These are phyloP conservation scores for Tricholauxania praeusta DNA, from an alignment of 2,888 invertebrate species.

Conservation along the genomic window DNA sequence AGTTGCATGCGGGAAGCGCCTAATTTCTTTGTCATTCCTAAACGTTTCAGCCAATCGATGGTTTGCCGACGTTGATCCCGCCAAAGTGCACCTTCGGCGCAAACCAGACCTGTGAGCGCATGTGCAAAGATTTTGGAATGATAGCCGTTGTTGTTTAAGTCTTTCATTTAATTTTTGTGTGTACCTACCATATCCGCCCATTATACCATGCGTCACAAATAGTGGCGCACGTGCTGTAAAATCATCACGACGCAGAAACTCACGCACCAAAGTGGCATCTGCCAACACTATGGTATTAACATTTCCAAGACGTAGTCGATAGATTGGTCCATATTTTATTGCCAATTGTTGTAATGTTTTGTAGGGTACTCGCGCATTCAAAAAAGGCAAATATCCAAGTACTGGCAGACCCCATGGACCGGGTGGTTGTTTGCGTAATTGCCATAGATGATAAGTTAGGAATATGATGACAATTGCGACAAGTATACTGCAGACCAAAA, in stretches of 20 bases:
- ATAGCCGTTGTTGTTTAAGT: slow-evolving; percentile 49
- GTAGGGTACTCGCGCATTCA: slow-evolving; percentile 79
- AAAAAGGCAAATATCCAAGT: slow-evolving; percentile 82
- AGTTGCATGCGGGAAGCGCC: slow-evolving; percentile 73
- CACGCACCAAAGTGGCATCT: slow-evolving; percentile 79
- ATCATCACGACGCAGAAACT: slow-evolving; percentile 78
- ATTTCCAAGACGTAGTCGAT: slow-evolving; percentile 79
- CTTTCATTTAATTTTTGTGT: slow-evolving; percentile 41
- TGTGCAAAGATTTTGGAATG: slow-evolving; percentile 1
- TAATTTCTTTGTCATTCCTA: slow-evolving; percentile 77
- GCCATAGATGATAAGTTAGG: slow-evolving; percentile 6
- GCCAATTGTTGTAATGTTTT: slow-evolving; percentile 76
- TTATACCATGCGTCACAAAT: slow-evolving; percentile 86
- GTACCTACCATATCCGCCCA: slow-evolving; percentile 85
- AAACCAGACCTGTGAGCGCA: slow-evolving; percentile 77
- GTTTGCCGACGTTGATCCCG: slow-evolving; percentile 84
- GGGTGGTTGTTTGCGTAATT: slow-evolving; percentile 70
- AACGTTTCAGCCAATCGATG: slow-evolving; percentile 77
- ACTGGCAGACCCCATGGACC: slow-evolving; percentile 83
- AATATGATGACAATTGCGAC: slow-evolving; percentile 23
- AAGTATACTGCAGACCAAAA: slow-evolving; percentile 27
- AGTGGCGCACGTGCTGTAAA: slow-evolving; percentile 83
- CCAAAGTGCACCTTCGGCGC: slow-evolving; percentile 85
- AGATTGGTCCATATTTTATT: slow-evolving; percentile 80
- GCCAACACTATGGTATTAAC: slow-evolving; percentile 82